Base-by-base conservation (phyloP, 2,888 invertebrate species). In the Tubulanus polymorphus region DNA sequence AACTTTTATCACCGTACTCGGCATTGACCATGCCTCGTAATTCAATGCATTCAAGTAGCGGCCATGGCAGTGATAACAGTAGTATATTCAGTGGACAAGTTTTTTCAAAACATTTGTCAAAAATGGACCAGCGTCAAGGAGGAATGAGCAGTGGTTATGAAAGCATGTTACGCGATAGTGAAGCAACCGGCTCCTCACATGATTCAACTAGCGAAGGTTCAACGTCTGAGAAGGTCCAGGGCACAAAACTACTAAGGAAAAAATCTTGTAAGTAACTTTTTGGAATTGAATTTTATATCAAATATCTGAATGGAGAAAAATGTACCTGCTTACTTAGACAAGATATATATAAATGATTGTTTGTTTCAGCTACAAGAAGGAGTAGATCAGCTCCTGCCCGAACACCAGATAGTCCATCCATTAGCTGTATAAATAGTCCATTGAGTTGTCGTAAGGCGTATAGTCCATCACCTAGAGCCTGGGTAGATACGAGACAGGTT, bases 131-230 rank as follows among this genome's bases (percentile, higher is more conserved):
- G 59, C 59, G 69, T 27, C 70, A 71, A 56, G 70, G 72, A 12
- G 74, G 91, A 2, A 91, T 92, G 75, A 91, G 84, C 70, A 83
- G 83, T 49, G 93, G 93, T 1, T 93, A 93, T 71, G 93, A 93
- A 73, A 92, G 91, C 69, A 90, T 93, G 63, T 88, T 91, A 10
- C 83, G 92, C 59, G 92, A 92, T 76, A 79, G 78, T 37, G 92
- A 93, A 73, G 91, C 90, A 60, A 91, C 91, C 25, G 91, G 90
- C 57, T 92, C 92, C 18, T 71, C 73, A 1, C 80, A 80, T 53
- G 80, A 80, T 54, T 79, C 80, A 26, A 79, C 76, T 35, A 75
- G 73, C 53, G 78, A 77, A 59, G 68, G 69, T 48, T 69, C 71
- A 2, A 63, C 64, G 18, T 68, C 70, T 30, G 73, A 72, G 55